Conservation (phyloP, 1,140 invertebrate genomes). For the Euura saliciscinereae region DNA sequence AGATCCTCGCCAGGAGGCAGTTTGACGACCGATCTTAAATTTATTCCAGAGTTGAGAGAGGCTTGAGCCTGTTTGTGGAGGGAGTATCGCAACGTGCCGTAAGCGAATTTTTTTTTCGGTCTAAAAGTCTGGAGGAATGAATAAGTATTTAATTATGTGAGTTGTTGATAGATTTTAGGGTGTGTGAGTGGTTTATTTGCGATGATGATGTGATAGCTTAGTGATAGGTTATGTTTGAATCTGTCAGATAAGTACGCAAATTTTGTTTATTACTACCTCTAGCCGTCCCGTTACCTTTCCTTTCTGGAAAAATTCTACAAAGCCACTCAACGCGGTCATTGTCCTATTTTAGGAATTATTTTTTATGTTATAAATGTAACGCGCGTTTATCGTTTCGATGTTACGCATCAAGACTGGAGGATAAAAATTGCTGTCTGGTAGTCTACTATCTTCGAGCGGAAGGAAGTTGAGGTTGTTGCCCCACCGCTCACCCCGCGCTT, state of each 20-base stretch:
- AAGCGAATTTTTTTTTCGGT: slow-evolving; percentile 89
- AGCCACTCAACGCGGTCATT: slow-evolving; percentile 67
- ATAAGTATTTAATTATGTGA: slow-evolving; percentile 12
- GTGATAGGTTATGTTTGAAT: slow-evolving; percentile 4
- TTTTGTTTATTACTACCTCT: not conserved
- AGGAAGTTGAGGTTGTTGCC: not conserved
- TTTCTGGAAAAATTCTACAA: slow-evolving; percentile 83
- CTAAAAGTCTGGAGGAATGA: slow-evolving; percentile 76
- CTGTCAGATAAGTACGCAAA: slow-evolving; percentile 2
- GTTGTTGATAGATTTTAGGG: too few species aligned
- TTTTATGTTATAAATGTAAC: too few species aligned
- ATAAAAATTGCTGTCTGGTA: not conserved
- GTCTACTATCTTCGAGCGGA: not conserved
- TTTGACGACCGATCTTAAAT: slow-evolving; percentile 84
- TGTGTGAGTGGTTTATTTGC: too few species aligned
- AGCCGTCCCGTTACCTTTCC: slow-evolving; percentile 67
- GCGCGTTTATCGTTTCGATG: too few species aligned
- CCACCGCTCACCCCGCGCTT: too few species aligned
- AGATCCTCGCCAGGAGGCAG: slow-evolving; percentile 86
- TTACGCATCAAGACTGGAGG: too few species aligned
- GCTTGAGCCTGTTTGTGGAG: slow-evolving; percentile 94
- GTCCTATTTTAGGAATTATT: not conserved
- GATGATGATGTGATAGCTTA: too few species aligned
- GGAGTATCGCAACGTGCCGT: slow-evolving; percentile 89
- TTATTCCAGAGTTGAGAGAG: slow-evolving; percentile 92